Base-by-base conservation (phyloP, 1,140 invertebrate genomes). In the Dinoponera quadriceps region DNA sequence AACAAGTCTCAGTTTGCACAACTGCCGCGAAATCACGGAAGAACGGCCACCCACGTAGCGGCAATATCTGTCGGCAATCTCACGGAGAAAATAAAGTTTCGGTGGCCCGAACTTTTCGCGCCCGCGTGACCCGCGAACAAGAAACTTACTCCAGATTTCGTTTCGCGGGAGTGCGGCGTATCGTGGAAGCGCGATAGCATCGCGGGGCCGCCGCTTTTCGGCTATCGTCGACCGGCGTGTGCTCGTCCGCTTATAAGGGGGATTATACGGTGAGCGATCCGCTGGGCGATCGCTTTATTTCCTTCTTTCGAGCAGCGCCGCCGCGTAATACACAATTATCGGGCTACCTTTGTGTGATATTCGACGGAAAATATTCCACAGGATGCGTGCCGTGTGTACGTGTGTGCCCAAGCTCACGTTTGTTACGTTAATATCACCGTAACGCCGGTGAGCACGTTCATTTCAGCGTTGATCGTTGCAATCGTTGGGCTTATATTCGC, bases 1-100 rank as follows among this genome's bases (percentile, higher is more conserved):
- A 80, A 29, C 63, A 38, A 27, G 22, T 69, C 29, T 69, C 33
- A 16, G 18, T 57, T 71, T 71, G 44, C 65, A 55, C 75, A 57
- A 69, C 22, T 59, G 51, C 54, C 22, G 48, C 18, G 33, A 57
- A 78, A 71, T 80, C 75, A 38, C 63, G 74, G 29, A 16, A 18
- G 49, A 55, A 13, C 7, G 27, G 48, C 25, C n/a, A 20, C 14
- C 13, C 51, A 69, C 54, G 51, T 57, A 69, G 51, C 9, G 14
- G 75, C 63, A 78, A 78, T 80, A 69, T 80, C 75, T 71, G 68
- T 59, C 75, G 65, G 65, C n/a, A 44, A 80, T 48, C 49, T 69
- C 48, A 18, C 13, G 54, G 51, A 22, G 75, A 80, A 69, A 80
- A 69, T 71, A 71, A 80, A 80, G 75, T 80, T 80, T 48, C 13